Percentiles rank a stretch among this genome's conserved stretches.
Evolutionary conservation across 1,140 invertebrate genomes (phyloP).

Genomic region (Chrysopa pallens): DNA sequence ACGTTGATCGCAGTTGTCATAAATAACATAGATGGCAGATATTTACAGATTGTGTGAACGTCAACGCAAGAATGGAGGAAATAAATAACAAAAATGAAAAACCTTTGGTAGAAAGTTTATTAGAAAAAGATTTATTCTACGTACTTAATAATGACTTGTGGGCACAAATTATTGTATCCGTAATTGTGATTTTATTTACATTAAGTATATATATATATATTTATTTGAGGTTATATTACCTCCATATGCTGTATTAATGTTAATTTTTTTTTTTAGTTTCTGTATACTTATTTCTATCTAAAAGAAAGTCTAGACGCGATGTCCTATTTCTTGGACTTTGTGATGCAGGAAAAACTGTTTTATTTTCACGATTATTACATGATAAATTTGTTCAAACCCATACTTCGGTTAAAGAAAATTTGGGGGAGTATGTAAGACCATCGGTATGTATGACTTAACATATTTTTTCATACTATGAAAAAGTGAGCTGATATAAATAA

Average conservation of each 20-base stretch:
- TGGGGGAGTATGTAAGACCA: constrained; percentile 35
- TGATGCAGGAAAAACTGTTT: constrained; percentile 71
- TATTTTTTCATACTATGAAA: no score
- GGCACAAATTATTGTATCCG: constrained; percentile 24
- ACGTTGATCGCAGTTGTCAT: no score
- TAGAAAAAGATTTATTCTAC: no score
- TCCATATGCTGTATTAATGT: no score
- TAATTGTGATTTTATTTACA: constrained; percentile 29
- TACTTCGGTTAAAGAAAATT: constrained; percentile 74
- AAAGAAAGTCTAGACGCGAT: constrained; percentile 25
- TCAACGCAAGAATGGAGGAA: no score
- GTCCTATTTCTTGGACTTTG: constrained; percentile 66
- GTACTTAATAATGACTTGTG: no score
- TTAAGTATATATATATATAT: constrained; percentile 25
- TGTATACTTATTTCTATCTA: constrained; percentile 21
- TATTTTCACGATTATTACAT: constrained; percentile 55
- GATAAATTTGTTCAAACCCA: constrained; percentile 55
- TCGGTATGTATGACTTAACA: no score
- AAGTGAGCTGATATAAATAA: no score
- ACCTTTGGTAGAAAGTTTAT: no score
- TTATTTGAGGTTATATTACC: constrained; percentile 6
- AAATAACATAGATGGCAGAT: no score
- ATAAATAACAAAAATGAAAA: no score
- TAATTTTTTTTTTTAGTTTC: constrained; percentile 3
- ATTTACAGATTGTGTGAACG: no score